Percentiles rank a stretch among this genome's conserved stretches.
phyloP scores from a whole-genome alignment of 2,113 vertebrate species.

The Callocephalon fimbriatum region DNA sequence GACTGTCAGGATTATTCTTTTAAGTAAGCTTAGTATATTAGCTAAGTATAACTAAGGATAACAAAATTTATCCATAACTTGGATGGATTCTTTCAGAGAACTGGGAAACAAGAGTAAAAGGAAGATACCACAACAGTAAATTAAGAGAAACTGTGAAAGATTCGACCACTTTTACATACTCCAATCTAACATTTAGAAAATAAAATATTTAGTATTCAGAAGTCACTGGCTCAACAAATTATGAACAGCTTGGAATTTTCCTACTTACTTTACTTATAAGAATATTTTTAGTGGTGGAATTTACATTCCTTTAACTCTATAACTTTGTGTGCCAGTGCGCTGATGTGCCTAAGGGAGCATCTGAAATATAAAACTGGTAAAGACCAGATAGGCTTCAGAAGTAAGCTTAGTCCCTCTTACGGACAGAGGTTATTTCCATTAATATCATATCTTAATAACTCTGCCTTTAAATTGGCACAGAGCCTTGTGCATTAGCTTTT shows the following conservation, averaged over 20 bases:
- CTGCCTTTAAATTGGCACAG: neutral
- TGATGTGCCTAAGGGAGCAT: neutral
- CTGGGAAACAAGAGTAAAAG: neutral
- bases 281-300: neutral
- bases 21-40: neutral
- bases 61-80: neutral
- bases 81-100: neutral
- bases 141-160: neutral
- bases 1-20: neutral
- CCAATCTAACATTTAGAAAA: neutral
- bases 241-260: neutral
- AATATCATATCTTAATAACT: constrained; percentile 45
- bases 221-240: neutral
- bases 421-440: constrained; percentile 58
- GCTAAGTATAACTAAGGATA: neutral
- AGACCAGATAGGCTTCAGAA: constrained; percentile 15
- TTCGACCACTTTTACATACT: neutral
- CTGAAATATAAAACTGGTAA: constrained; percentile 11
- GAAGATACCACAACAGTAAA: neutral
- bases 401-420: constrained; percentile 27
- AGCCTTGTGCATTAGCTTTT: constrained; percentile 17
- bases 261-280: neutral
- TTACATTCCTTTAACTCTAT: constrained; percentile 1
- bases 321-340: neutral
- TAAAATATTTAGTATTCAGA: neutral